Conservation (phyloP, 1,140 invertebrate genomes). For the Trichogramma pretiosum region DNA sequence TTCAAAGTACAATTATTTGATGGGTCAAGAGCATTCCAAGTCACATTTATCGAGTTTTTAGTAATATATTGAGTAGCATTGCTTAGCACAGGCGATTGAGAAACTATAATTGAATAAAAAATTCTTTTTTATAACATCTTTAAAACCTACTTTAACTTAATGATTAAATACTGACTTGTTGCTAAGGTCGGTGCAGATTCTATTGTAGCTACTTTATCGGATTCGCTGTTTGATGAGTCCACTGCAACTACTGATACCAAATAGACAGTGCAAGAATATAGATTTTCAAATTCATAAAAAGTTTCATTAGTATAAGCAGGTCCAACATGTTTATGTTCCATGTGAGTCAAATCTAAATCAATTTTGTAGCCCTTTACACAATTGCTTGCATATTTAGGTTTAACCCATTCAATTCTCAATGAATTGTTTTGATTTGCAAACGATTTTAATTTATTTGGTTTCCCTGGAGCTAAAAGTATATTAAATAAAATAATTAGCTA, state of each 20-base stretch:
- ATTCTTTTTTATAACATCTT: too few species aligned
- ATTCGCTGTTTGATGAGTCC: constrained; percentile 11
- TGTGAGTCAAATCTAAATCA: constrained; percentile 8
- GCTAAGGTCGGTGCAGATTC: constrained; percentile 3
- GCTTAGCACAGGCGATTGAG: constrained; percentile 4
- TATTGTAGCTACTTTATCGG: neutral
- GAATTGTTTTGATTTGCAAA: too few species aligned
- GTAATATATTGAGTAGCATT: too few species aligned
- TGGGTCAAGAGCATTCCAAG: constrained; percentile 23
- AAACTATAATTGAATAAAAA: constrained; percentile 15
- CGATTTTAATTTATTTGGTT: too few species aligned
- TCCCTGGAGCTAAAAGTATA: too few species aligned
- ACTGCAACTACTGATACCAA: constrained; percentile 22
- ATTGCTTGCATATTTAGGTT: constrained; percentile 17
- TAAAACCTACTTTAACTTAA: too few species aligned
- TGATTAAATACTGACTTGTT: constrained; percentile 5
- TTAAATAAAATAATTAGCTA: too few species aligned
- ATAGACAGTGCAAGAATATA: constrained; percentile 27
- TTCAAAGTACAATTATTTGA: constrained; percentile 24
- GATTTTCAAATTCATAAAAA: constrained; percentile 14
- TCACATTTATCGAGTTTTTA: constrained; percentile 17
- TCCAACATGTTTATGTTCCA: neutral
- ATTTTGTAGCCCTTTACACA: constrained; percentile 29
- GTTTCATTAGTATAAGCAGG: constrained; percentile 14
- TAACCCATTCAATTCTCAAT: constrained; percentile 26